These are phyloP conservation scores for Blastomussa wellsi DNA, from an alignment of 92 coral and sea anemone species.

Conservation along the genomic window DNA sequence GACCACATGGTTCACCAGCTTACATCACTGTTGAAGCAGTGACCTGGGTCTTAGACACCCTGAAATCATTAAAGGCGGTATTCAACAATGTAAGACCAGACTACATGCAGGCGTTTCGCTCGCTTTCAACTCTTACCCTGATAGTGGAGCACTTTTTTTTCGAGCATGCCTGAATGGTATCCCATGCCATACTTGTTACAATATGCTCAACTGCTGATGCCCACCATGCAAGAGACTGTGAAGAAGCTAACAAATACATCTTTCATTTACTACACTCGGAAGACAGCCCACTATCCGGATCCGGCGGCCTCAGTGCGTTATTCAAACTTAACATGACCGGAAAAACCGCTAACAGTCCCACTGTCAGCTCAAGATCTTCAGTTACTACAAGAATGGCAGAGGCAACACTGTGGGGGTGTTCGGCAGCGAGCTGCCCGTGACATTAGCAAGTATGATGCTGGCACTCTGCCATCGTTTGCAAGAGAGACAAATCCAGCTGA, in stretches of 20 bases:
- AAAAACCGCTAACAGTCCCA: neutral
- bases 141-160: conserved; percentile 7
- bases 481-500: conserved; percentile 2
- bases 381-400: conserved; percentile 19
- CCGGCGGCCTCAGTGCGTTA: conserved; percentile 11
- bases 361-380: neutral
- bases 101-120: conserved; percentile 3
- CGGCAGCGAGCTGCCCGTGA: conserved; percentile 5
- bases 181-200: conserved; percentile 15
- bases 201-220: conserved; percentile 29
- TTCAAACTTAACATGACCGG: neutral
- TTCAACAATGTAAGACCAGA: conserved; percentile 6
- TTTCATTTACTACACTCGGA: conserved; percentile 8
- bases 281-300: conserved; percentile 17
- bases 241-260: conserved; percentile 25
- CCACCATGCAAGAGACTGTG: conserved; percentile 17
- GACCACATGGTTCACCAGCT: conserved; percentile 20
- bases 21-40: conserved; percentile 11
- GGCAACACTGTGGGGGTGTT: conserved; percentile 10
- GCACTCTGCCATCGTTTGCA: conserved; percentile 13
- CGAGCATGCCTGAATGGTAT: conserved; percentile 1
- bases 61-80: neutral
- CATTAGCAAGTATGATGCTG: conserved; percentile 17
- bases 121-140: conserved; percentile 15
- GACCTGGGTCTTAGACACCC: conserved; percentile 19